Conservation (phyloP, 2,888 invertebrate genomes). For the Blera fallax region DNA sequence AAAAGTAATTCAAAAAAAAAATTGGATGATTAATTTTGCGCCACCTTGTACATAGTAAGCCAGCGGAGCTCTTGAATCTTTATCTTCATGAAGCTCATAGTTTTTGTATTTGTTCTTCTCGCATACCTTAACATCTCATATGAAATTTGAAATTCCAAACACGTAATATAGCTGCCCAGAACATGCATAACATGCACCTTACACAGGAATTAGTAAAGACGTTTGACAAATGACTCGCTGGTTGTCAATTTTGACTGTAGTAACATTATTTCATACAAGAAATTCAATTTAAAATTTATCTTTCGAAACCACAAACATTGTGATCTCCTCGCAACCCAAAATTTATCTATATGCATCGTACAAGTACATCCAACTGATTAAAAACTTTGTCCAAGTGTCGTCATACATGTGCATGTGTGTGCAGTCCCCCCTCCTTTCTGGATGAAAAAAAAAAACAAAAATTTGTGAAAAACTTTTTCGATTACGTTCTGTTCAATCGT, state of each 20-base stretch:
- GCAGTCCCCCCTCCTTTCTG: background rate
- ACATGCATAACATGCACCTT: no score
- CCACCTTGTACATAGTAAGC: no score
- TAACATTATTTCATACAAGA: background rate
- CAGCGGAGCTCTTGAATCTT: no score
- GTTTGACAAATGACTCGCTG: no score
- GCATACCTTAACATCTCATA: no score
- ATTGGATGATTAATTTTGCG: no score
- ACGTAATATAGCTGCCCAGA: no score
- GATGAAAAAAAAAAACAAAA: constrained; percentile 7
- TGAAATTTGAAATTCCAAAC: no score
- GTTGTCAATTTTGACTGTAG: background rate
- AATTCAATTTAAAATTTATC: constrained; percentile 6
- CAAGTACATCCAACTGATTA: background rate
- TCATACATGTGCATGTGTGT: background rate
- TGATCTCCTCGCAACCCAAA: background rate
- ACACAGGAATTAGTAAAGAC: no score
- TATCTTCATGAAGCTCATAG: no score
- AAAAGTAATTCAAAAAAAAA: no score
- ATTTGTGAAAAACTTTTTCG: constrained; percentile 30
- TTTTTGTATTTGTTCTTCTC: no score
- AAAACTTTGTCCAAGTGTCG: constrained; percentile 26
- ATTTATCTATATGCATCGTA: background rate
- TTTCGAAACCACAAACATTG: background rate
- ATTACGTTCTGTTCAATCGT: constrained; percentile 40